These are phyloP conservation scores for Trichomalopsis sarcophagae DNA, from an alignment of 1,140 invertebrate species.

Conservation along the genomic window DNA sequence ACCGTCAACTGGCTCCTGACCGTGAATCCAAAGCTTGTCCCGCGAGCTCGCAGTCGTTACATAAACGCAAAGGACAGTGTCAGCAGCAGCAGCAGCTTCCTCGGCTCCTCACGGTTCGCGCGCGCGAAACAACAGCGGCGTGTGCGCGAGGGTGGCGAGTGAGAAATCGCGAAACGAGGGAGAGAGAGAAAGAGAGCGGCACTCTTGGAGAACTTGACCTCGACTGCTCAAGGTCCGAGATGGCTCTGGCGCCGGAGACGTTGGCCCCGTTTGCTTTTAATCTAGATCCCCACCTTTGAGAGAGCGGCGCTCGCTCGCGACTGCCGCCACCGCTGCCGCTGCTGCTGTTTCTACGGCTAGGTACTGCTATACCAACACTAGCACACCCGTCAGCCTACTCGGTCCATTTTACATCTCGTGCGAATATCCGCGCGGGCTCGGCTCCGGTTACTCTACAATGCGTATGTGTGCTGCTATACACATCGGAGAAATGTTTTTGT, in stretches of 20 bases:
- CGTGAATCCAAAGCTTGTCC: background rate
- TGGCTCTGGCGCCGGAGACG: conserved; percentile 71
- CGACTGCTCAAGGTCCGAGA: conserved; percentile 72
- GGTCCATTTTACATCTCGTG: conserved; percentile 65
- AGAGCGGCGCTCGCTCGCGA: conserved; percentile 5
- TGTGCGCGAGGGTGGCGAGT: conserved; percentile 9
- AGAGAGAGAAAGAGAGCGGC: background rate
- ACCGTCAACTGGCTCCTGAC: conserved; percentile 57
- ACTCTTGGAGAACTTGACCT: conserved; percentile 61
- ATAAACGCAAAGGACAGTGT: conserved; percentile 18
- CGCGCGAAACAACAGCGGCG: background rate
- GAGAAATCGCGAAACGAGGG: background rate
- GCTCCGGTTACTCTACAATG: conserved; percentile 20
- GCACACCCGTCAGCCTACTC: conserved; percentile 7
- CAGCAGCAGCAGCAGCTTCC: background rate
- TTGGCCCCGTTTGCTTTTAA: conserved; percentile 76
- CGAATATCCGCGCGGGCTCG: background rate
- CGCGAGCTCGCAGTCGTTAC: conserved; percentile 12
- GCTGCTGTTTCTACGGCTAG: background rate
- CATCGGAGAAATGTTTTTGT: background rate
- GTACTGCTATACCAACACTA: background rate
- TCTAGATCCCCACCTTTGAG: conserved; percentile 73
- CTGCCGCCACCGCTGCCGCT: background rate
- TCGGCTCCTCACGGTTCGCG: background rate
- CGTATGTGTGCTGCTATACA: background rate